Conservation (phyloP, 2,113 vertebrate genomes). For the Ciconia boyciana region DNA sequence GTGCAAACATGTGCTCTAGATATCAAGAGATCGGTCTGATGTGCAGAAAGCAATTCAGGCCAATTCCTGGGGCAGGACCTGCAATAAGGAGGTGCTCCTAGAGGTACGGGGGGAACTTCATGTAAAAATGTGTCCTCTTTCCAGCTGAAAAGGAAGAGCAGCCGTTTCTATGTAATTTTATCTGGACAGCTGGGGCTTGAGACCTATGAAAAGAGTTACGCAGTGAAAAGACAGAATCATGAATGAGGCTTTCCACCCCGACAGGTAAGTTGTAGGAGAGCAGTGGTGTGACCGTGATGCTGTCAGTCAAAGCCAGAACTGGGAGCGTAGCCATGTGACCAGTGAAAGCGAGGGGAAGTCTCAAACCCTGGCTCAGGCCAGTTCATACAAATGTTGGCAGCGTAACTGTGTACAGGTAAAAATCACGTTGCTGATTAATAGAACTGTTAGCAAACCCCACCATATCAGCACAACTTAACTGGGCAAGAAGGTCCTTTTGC, state of each 20-base stretch:
- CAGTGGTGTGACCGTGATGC: rapidly evolving
- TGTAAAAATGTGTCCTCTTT: not conserved
- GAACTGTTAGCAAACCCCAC: not conserved
- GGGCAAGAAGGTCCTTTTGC: not conserved
- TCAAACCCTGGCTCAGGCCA: not conserved
- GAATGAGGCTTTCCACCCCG: not conserved
- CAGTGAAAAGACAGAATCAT: not conserved
- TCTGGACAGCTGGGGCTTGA: not conserved
- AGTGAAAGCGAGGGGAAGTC: not conserved
- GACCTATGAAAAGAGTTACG: rapidly evolving
- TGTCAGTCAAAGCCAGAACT: not conserved
- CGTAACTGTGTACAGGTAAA: not conserved
- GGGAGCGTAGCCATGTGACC: not conserved
- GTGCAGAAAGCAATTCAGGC: not conserved
- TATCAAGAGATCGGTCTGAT: not conserved
- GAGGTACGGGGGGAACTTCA: not conserved
- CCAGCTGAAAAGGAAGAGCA: not conserved
- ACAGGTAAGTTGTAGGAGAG: not conserved
- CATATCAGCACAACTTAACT: rapidly evolving
- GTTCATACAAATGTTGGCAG: not conserved
- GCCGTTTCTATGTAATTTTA: not conserved
- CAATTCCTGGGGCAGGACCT: not conserved
- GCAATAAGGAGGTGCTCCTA: not conserved
- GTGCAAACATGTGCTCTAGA: not conserved
- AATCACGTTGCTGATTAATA: not conserved